Evolutionary conservation across 2,797 vertebrate genomes (phyloP).

Genomic region (Sebastes itinus): DNA sequence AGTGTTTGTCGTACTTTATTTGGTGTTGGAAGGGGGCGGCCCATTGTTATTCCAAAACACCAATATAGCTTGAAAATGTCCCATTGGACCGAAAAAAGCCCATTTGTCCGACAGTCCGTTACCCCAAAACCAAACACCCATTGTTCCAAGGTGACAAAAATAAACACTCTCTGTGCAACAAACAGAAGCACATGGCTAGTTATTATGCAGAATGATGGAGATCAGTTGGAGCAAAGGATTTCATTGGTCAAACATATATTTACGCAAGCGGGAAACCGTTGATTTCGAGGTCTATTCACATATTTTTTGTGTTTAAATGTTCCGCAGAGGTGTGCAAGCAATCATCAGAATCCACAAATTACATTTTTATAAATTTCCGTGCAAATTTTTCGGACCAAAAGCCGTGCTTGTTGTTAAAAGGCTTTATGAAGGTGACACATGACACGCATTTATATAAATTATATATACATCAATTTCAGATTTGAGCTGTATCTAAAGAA

Average conservation of each 20-base stretch:
- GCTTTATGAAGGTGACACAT: no score
- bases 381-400: neutral
- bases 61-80: neutral
- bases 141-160: no score
- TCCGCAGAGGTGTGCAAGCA: neutral
- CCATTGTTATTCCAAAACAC: neutral
- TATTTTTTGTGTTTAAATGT: neutral
- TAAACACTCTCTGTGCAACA: no score
- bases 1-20: neutral
- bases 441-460: no score
- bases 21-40: neutral
- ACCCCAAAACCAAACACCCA: no score
- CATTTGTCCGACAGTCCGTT: no score
- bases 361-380: neutral
- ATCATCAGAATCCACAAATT: neutral
- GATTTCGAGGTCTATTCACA: neutral
- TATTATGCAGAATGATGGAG: no score
- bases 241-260: neutral
- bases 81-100: neutral
- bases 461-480: no score
- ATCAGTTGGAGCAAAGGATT: neutral
- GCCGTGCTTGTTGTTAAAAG: rapidly evolving
- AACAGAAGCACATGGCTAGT: no score
- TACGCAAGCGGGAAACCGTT: rapidly evolving
- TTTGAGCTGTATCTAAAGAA: no score